These are phyloP conservation scores for Platypus cylindrus DNA, from an alignment of 2,888 invertebrate species.

Conservation along the genomic window DNA sequence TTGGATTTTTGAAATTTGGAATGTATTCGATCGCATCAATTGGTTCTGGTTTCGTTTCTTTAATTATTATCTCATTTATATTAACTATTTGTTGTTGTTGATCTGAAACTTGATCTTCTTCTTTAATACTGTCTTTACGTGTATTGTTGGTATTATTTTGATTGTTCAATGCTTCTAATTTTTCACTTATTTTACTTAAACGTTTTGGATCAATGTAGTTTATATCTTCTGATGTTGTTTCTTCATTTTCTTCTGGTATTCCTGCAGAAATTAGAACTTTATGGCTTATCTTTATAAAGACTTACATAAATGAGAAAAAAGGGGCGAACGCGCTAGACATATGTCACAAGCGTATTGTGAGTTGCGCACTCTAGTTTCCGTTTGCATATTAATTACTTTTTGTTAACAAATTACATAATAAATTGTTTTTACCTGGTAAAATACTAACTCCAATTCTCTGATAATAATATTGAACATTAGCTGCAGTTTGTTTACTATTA, in stretches of 20 bases:
- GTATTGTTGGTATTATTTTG: constrained; percentile 10
- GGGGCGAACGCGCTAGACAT: too few species aligned
- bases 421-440: constrained; percentile 16
- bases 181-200: constrained; percentile 20
- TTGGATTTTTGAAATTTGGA: constrained; percentile 15
- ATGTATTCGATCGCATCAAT: constrained; percentile 20
- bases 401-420: too few species aligned
- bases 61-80: constrained; percentile 13
- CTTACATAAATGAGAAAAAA: not conserved
- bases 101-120: too few species aligned
- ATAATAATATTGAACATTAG: constrained; percentile 17
- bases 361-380: too few species aligned
- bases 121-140: constrained; percentile 11
- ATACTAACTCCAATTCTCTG: constrained; percentile 21
- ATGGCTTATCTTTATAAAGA: not conserved
- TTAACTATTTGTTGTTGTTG: too few species aligned
- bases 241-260: constrained; percentile 21
- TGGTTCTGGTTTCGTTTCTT: constrained; percentile 11
- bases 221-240: constrained; percentile 17
- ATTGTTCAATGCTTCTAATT: constrained; percentile 17
- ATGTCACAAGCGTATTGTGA: too few species aligned
- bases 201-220: constrained; percentile 19
- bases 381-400: too few species aligned
- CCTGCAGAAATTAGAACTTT: constrained; percentile 7
- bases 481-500: constrained; percentile 10